Evolutionary conservation across 64 coral and sea anemone genomes (phyloP).

Genomic region (Acropora yongei): DNA sequence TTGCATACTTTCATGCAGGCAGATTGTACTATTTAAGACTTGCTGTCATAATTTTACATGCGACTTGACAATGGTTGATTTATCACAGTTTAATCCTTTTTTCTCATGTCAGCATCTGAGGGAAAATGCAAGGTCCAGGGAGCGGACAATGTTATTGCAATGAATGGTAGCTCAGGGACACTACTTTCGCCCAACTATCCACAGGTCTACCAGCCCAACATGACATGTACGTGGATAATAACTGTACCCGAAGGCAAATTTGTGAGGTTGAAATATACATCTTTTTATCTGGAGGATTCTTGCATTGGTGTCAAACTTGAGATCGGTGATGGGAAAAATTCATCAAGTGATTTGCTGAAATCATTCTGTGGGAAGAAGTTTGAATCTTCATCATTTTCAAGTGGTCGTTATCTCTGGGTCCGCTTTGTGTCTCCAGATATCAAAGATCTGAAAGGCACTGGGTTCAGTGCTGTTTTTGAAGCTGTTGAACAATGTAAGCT

Average conservation of each 20-base stretch:
- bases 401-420: slow-evolving; percentile 56
- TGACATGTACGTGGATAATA: slow-evolving; percentile 76
- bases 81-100: background rate
- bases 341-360: background rate
- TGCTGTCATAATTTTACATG: too few relatives aligned
- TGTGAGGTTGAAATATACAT: slow-evolving; percentile 42
- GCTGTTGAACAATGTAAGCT: slow-evolving; percentile 13
- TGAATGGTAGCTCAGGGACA: slow-evolving; percentile 16
- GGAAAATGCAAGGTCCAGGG: slow-evolving; percentile 22
- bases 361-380: slow-evolving; percentile 17
- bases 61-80: too few relatives aligned
- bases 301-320: slow-evolving; percentile 29
- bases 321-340: slow-evolving; percentile 53
- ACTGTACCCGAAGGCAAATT: slow-evolving; percentile 38
- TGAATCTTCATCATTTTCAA: slow-evolving; percentile 45
- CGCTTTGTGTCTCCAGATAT: slow-evolving; percentile 9
- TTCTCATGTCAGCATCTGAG: slow-evolving; percentile 4
- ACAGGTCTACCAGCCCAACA: slow-evolving; percentile 46
- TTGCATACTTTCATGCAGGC: too few relatives aligned
- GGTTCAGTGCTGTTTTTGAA: slow-evolving; percentile 33
- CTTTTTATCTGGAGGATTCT: background rate
- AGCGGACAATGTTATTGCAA: slow-evolving; percentile 31
- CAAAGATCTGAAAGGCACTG: background rate
- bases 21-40: too few relatives aligned
- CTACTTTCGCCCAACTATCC: slow-evolving; percentile 63